phyloP scores from a whole-genome alignment of 2,113 vertebrate species.

The Callorhinus ursinus region DNA sequence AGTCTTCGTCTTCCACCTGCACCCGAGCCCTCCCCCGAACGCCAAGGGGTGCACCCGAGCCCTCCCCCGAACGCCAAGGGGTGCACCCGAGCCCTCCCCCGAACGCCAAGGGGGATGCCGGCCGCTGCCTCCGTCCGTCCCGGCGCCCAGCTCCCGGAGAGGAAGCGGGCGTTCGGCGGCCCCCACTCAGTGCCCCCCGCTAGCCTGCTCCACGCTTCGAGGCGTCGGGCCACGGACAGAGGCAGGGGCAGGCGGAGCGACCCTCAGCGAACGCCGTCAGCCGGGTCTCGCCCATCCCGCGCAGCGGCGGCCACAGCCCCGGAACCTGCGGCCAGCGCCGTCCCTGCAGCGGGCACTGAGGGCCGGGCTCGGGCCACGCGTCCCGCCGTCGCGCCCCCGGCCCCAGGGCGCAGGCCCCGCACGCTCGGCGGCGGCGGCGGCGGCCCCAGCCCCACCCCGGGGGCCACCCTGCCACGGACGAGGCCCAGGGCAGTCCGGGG shows the following conservation, averaged over 20 bases:
- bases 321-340: neutral
- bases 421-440: too few relatives aligned
- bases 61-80: neutral
- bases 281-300: accelerated
- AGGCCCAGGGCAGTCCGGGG: neutral
- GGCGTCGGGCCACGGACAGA: neutral
- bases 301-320: accelerated
- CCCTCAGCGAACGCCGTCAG: neutral
- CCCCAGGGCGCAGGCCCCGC: neutral
- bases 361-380: neutral
- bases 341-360: neutral
- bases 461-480: neutral
- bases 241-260: accelerated
- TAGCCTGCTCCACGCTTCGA: neutral
- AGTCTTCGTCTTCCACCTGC: accelerated
- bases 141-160: too few relatives aligned
- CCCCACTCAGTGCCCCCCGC: too few relatives aligned
- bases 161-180: too few relatives aligned
- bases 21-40: neutral
- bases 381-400: neutral
- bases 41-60: accelerated
- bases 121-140: too few relatives aligned
- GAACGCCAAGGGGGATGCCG: neutral
- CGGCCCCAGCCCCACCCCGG: neutral
- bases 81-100: accelerated